A percentile compares a stretch with the other conserved stretches of the same genome.
These are phyloP conservation scores for Leucopsar rothschildi DNA, from an alignment of 2,113 vertebrate species.

Conservation along the genomic window DNA sequence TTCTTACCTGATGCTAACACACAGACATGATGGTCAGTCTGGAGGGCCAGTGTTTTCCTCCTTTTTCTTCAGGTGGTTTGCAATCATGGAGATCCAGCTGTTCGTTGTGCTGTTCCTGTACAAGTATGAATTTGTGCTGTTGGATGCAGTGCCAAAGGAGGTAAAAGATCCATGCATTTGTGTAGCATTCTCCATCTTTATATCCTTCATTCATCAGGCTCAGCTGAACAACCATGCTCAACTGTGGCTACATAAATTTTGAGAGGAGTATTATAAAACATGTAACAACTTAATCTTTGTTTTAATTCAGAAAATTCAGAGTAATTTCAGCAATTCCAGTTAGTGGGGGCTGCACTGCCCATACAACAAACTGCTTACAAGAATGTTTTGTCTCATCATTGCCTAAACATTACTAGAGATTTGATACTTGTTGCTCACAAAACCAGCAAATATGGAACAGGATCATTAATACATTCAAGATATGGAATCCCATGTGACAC, in stretches of 20 bases:
- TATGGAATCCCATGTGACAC: not conserved
- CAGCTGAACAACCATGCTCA: not conserved
- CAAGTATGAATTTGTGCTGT: conserved; percentile 76
- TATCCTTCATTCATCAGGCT: not conserved
- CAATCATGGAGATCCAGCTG: conserved; percentile 80
- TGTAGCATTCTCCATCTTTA: not conserved
- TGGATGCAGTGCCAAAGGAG: conserved; percentile 79
- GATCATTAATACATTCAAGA: not conserved
- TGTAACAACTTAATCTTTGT: fast-evolving
- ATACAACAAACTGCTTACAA: not conserved
- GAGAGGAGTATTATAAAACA: not conserved
- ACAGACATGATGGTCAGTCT: not conserved
- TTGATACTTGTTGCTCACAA: not conserved
- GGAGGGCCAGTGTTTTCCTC: not conserved
- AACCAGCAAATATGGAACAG: not conserved
- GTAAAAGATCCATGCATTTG: conserved; percentile 38
- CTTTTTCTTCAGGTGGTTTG: conserved; percentile 76
- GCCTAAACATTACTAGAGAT: not conserved
- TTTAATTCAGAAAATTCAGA: not conserved
- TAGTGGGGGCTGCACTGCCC: not conserved
- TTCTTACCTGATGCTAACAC: not conserved
- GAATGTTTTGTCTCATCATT: not conserved
- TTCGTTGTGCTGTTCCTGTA: conserved; percentile 72
- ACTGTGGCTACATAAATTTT: not conserved
- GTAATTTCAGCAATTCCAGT: not conserved